These are phyloP conservation scores for Perccottus glenii DNA, from an alignment of 2,113 vertebrate genomes.

Conservation along the genomic window DNA sequence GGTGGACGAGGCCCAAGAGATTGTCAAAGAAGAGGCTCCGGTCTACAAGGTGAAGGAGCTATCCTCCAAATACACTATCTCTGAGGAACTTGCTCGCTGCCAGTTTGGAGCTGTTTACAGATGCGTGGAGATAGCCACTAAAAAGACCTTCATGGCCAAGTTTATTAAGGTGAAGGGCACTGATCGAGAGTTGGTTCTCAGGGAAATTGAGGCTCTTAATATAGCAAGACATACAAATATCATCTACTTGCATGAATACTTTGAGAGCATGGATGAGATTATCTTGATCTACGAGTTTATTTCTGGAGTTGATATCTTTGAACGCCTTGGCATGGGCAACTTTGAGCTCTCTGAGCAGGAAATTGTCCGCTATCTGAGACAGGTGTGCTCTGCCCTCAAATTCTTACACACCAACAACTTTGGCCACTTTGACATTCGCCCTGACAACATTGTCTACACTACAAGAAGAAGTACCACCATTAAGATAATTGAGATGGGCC, in stretches of 20 bases:
- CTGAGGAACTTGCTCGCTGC: slow-evolving; percentile 94
- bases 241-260: slow-evolving; percentile 93
- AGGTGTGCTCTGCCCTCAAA: slow-evolving; percentile 90
- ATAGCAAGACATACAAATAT: slow-evolving; percentile 89
- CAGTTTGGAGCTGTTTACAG: slow-evolving; percentile 95
- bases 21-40: slow-evolving; percentile 85
- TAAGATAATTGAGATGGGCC: slow-evolving; percentile 97
- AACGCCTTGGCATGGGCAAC: slow-evolving; percentile 88
- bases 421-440: slow-evolving; percentile 93
- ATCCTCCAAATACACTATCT: slow-evolving; percentile 90
- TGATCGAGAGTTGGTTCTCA: slow-evolving; percentile 93
- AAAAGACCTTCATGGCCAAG: slow-evolving; percentile 97
- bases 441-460: slow-evolving; percentile 95
- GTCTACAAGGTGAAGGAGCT: slow-evolving; percentile 91
- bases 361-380: slow-evolving; percentile 90
- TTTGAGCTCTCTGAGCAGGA: slow-evolving; percentile 96
- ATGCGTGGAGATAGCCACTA: slow-evolving; percentile 90
- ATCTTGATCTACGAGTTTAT: slow-evolving; percentile 97
- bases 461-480: slow-evolving; percentile 88
- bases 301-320: slow-evolving; percentile 96
- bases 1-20: slow-evolving; percentile 90
- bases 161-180: slow-evolving; percentile 97
- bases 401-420: slow-evolving; percentile 91
- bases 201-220: slow-evolving; percentile 96
- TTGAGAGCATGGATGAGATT: slow-evolving; percentile 97